Evolutionary conservation across 64 coral and sea anemone genomes (phyloP), one percentile per base, ranked within the genome.

Genomic region (Astreopora myriophthalma): DNA sequence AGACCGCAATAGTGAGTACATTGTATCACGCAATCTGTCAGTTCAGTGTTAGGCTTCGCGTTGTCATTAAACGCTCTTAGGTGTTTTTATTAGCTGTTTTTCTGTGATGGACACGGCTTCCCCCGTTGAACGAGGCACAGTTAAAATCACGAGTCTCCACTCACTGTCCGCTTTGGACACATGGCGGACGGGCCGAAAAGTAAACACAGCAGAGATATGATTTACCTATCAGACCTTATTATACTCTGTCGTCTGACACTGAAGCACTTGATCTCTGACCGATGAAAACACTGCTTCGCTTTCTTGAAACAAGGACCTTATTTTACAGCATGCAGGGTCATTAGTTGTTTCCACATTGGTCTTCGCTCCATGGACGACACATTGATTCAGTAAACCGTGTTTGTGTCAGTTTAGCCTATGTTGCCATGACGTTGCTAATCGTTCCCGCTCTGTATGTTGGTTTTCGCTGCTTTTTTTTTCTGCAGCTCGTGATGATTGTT

Each of bases 1-100:
- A 76, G 69, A 48, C 22, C 1, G 90, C 90, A 6, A 52, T 92
- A 25, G 85, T 93, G 39, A 93, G 91, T 93, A 78, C 4, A n/a
- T n/a, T n/a, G n/a, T n/a, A n/a, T n/a, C n/a, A n/a, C n/a, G n/a
- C n/a, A n/a, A n/a, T n/a, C n/a, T n/a, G n/a, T n/a, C n/a, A n/a
- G n/a, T n/a, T n/a, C n/a, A n/a, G n/a, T n/a, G n/a, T n/a, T n/a
- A n/a, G n/a, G n/a, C n/a, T n/a, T n/a, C n/a, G n/a, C n/a, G n/a
- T n/a, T n/a, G n/a, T n/a, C n/a, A n/a, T n/a, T n/a, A n/a, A n/a
- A n/a, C n/a, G n/a, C n/a, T n/a, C n/a, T n/a, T n/a, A n/a, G n/a
- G n/a, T n/a, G n/a, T n/a, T n/a, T n/a, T n/a, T n/a, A n/a, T n/a
- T n/a, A n/a, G n/a, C n/a, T n/a, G n/a, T n/a, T n/a, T n/a, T n/a